Evolutionary conservation across 2,888 invertebrate genomes (phyloP).

Genomic region (Apodemia hepburni): DNA sequence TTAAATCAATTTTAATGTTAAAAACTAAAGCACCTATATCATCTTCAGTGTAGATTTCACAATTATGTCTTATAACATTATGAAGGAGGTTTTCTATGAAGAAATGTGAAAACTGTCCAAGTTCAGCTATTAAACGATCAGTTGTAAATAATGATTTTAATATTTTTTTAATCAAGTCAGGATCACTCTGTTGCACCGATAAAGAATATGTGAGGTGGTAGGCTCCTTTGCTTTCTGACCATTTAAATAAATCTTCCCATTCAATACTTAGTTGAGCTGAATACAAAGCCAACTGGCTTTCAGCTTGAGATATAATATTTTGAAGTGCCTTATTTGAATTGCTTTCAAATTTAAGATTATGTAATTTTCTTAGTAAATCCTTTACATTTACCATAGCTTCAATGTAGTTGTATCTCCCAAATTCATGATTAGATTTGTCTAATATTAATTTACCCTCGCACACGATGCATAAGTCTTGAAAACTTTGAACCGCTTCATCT

Average conservation of each 20-base stretch:
- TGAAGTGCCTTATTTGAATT: constrained; percentile 49
- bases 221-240: constrained; percentile 60
- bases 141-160: constrained; percentile 61
- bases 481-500: constrained; percentile 40
- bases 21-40: constrained; percentile 63
- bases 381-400: constrained; percentile 55
- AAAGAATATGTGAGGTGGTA: constrained; percentile 56
- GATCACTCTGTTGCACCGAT: constrained; percentile 66
- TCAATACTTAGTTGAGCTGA: constrained; percentile 63
- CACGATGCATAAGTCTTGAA: constrained; percentile 49
- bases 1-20: constrained; percentile 61
- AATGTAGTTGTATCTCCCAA: constrained; percentile 54
- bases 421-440: constrained; percentile 61
- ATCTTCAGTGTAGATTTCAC: constrained; percentile 68
- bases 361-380: constrained; percentile 45
- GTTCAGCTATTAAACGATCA: constrained; percentile 61
- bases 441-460: constrained; percentile 54
- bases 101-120: constrained; percentile 65
- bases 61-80: constrained; percentile 62
- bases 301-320: constrained; percentile 53
- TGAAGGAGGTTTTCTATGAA: constrained; percentile 61
- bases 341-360: constrained; percentile 50
- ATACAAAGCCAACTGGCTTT: constrained; percentile 62
- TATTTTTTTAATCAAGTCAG: constrained; percentile 54
- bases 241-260: constrained; percentile 68